Conservation (phyloP, 2,888 invertebrate species). For the Timandra comae region DNA sequence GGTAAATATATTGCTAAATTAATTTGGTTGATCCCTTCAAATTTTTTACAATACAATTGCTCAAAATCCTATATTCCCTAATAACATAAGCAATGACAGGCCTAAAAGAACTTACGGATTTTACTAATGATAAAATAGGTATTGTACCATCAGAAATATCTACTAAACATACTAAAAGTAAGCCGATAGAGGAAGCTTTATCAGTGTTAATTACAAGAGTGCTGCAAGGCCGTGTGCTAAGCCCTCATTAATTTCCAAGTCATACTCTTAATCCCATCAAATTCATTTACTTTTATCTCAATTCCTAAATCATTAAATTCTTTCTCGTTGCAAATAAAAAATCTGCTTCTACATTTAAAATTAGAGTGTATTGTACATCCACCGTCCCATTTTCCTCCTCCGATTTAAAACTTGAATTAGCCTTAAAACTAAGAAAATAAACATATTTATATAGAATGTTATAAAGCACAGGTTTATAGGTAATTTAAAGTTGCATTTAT, state of each 20-base stretch:
- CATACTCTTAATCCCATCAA: conserved; percentile 8
- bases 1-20: conserved; percentile 15
- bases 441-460: conserved; percentile 75
- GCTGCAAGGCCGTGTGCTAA: conserved; percentile 29
- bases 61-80: conserved; percentile 13
- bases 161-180: too few species aligned
- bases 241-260: conserved; percentile 20
- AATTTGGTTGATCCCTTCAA: conserved; percentile 7
- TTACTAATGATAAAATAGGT: neutral
- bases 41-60: conserved; percentile 15
- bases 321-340: conserved; percentile 33
- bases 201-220: too few species aligned
- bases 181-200: too few species aligned
- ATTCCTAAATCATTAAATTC: conserved; percentile 30
- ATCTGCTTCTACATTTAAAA: conserved; percentile 61
- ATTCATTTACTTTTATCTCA: conserved; percentile 15
- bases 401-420: conserved; percentile 63
- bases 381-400: conserved; percentile 75
- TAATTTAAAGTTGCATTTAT: conserved; percentile 69
- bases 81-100: conserved; percentile 4
- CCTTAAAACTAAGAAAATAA: conserved; percentile 59
- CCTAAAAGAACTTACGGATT: conserved; percentile 5
- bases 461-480: conserved; percentile 74
- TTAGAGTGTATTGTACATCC: conserved; percentile 60
- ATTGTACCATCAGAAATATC: too few species aligned